phyloP scores from a whole-genome alignment of 2,888 invertebrate species.

The Taphrorychus bicolor region DNA sequence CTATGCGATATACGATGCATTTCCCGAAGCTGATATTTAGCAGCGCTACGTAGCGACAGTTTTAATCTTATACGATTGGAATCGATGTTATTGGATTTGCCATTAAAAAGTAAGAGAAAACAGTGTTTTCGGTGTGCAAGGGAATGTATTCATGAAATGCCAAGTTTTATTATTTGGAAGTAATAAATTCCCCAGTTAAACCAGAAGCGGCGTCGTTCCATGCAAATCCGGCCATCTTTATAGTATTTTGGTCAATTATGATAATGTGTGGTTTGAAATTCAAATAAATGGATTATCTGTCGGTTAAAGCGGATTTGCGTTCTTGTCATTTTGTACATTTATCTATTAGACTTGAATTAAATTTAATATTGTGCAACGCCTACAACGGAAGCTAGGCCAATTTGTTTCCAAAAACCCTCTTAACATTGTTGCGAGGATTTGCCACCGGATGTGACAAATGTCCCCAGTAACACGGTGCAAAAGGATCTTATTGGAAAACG shows the following conservation, averaged over 20 bases:
- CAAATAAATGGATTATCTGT: neutral
- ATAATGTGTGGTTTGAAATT: neutral
- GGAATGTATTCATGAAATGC: neutral
- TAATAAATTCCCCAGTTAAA: neutral
- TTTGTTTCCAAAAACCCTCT: constrained; percentile 25
- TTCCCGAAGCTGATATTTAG: neutral
- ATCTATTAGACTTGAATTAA: neutral
- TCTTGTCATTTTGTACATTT: neutral
- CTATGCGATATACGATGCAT: neutral
- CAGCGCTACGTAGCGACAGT: neutral
- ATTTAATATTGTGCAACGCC: constrained; percentile 15
- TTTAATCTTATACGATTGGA: neutral
- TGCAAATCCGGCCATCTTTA: neutral
- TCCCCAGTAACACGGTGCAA: neutral
- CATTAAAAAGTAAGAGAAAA: too few relatives aligned
- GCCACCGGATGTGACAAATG: constrained; percentile 26
- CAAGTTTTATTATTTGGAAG: neutral
- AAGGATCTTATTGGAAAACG: constrained; percentile 18
- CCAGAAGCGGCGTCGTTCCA: neutral
- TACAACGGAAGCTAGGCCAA: constrained; percentile 1
- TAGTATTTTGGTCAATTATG: neutral
- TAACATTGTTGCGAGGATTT: constrained; percentile 20
- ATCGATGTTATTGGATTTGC: neutral
- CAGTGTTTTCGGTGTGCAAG: too few relatives aligned
- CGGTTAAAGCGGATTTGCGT: neutral